These are phyloP conservation scores for Pteropus alecto DNA, from an alignment of 2,113 vertebrate species.

Conservation along the genomic window DNA sequence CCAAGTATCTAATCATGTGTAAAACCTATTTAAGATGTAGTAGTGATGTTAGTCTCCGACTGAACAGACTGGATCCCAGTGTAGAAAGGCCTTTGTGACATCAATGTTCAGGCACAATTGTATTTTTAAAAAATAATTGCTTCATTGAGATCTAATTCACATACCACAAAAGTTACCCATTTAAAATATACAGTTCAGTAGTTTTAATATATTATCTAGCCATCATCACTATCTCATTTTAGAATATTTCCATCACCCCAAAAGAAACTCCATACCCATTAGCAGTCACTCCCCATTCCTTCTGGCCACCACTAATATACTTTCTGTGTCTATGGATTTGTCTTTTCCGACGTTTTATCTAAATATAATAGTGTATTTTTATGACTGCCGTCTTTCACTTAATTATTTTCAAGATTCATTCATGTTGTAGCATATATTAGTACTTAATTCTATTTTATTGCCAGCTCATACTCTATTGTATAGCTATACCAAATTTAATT, in stretches of 20 bases:
- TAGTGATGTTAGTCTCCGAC: not conserved
- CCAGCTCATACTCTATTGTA: not conserved
- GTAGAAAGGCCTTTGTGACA: not conserved
- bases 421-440: not conserved
- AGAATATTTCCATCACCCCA: not conserved
- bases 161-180: not conserved
- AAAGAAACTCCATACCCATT: not conserved
- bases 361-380: not conserved
- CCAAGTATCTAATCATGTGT: not conserved
- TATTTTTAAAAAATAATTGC: not conserved
- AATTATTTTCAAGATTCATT: not conserved
- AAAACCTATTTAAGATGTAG: not conserved
- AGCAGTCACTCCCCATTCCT: not conserved
- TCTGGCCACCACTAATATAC: not conserved
- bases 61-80: not conserved
- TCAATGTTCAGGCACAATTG: not conserved
- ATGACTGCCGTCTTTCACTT: not conserved
- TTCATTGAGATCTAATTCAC: not conserved
- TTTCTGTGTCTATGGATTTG: not conserved
- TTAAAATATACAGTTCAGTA: not conserved
- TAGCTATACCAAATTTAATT: not conserved
- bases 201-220: not conserved
- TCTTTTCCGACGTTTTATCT: not conserved
- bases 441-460: conserved; percentile 1
- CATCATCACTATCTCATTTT: not conserved